Evolutionary conservation across 1,140 invertebrate genomes (phyloP), one percentile per base, ranked within the genome.

Genomic region (Drosophila pectinifera): DNA sequence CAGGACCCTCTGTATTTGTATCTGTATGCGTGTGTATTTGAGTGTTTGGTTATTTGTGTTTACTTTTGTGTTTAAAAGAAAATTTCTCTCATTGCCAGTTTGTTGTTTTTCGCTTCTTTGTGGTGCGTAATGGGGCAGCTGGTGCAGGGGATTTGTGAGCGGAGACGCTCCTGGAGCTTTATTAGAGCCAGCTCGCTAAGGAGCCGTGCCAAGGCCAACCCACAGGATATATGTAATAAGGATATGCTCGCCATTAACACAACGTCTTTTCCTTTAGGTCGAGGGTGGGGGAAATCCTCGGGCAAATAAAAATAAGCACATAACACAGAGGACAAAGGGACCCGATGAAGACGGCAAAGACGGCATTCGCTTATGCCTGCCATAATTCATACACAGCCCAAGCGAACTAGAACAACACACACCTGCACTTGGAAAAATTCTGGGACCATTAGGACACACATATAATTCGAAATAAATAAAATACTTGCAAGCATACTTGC

Each of bases 291-390:
- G 49, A 85, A 80, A 77, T 77, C 64, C 67, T 70, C 59, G 45
- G 56, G 67, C 67, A 85, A 68, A 78, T 70, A 67, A 86, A 79
- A 86, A 86, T 88, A 73, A 69, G 64, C 62, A 73, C 77, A 83
- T 54, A 58, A 69, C 58, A 64, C 63, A 74, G 20, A 78, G 51
- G 58, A 41, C 57, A 18, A 58, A 38, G 24, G 20, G 39, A 49
- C 20, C 38, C 43, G 14, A 14, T 16, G 28, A 22, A 45, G 59
- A 26, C 42, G 16, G 38, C 13, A 38, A 34, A 36, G 56, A 34
- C 42, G 55, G 58, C 79, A 79, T 86, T 82, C 82, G 70, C 55
- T 51, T 77, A 62, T 76, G 55, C 46, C 70, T 73, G 82, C 73
- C 69, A 86, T 85, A 85, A 82, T 82, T 85, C 69, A 86, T 78